Evolutionary conservation across 2,113 vertebrate species (phyloP).

Genomic region (Macrotis lagotis): DNA sequence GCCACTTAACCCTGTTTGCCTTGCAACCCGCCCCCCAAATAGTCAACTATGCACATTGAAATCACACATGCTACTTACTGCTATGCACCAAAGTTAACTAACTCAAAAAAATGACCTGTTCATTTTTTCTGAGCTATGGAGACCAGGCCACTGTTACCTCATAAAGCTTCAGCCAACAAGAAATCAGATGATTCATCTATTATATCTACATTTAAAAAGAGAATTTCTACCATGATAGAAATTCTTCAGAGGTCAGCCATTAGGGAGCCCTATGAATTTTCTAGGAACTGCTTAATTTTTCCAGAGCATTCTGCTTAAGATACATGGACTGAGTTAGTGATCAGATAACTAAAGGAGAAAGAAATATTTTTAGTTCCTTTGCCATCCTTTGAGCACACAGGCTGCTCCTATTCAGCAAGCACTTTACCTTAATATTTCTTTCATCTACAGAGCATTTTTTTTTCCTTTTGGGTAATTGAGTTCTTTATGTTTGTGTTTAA

Average conservation of each 20-base stretch:
- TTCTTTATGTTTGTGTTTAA: neutral
- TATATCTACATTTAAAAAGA: slow-evolving; percentile 18
- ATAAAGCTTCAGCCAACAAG: neutral
- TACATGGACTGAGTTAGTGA: neutral
- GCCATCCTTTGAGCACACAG: neutral
- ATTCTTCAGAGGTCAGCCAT: slow-evolving; percentile 46
- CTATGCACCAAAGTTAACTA: slow-evolving; percentile 7
- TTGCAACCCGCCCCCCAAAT: too few relatives aligned
- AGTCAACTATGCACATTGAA: neutral
- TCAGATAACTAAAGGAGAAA: neutral
- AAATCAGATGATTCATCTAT: slow-evolving; percentile 1
- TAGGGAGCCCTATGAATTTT: slow-evolving; percentile 51
- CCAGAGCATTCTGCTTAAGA: neutral
- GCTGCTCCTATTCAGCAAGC: neutral
- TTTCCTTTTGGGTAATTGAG: neutral
- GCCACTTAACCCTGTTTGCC: too few relatives aligned
- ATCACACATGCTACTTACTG: neutral
- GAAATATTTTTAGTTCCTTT: neutral
- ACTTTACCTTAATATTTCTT: neutral
- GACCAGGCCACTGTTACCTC: neutral
- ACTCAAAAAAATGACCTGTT: neutral
- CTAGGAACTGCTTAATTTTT: slow-evolving; percentile 21
- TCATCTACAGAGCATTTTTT: neutral
- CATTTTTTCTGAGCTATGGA: slow-evolving; percentile 20
- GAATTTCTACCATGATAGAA: slow-evolving; percentile 33